Percentiles rank a stretch among this genome's conserved stretches.
These are phyloP conservation scores for Nomada flava DNA, from an alignment of 2,888 invertebrate species.

Conservation along the genomic window DNA sequence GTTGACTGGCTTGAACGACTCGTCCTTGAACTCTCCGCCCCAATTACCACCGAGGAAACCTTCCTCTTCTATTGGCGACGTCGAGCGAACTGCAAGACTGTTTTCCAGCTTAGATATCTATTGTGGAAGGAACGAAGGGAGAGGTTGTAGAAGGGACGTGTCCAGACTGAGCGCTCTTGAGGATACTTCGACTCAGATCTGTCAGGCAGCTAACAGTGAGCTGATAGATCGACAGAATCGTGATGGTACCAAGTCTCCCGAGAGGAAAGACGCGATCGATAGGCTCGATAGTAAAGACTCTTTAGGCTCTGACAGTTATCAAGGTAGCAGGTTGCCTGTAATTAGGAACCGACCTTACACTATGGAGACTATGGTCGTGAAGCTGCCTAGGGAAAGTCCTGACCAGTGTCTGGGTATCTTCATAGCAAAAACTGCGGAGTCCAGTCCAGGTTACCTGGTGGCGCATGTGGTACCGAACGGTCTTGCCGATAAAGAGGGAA, in stretches of 20 bases:
- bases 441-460: constrained; percentile 87
- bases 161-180: constrained; percentile 50
- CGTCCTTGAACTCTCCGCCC: constrained; percentile 72
- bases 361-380: constrained; percentile 84
- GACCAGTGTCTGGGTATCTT: constrained; percentile 90
- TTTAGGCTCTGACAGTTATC: constrained; percentile 6
- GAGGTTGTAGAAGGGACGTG: constrained; percentile 45
- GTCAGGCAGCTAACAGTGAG: constrained; percentile 70
- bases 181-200: constrained; percentile 55
- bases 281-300: constrained; percentile 31
- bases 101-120: constrained; percentile 66
- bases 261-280: constrained; percentile 81
- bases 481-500: constrained; percentile 89
- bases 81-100: constrained; percentile 64
- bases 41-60: constrained; percentile 79
- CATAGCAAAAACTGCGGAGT: constrained; percentile 87
- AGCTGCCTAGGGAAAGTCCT: constrained; percentile 86
- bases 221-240: constrained; percentile 55
- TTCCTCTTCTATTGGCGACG: constrained; percentile 69
- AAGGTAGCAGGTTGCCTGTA: constrained; percentile 62
- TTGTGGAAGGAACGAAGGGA: constrained; percentile 55
- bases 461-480: constrained; percentile 90
- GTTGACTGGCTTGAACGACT: constrained; percentile 61
- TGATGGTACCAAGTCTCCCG: constrained; percentile 35
- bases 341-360: constrained; percentile 75